Evolutionary conservation across 2,888 invertebrate genomes (phyloP).

Genomic region (Bellardia bayeri): DNA sequence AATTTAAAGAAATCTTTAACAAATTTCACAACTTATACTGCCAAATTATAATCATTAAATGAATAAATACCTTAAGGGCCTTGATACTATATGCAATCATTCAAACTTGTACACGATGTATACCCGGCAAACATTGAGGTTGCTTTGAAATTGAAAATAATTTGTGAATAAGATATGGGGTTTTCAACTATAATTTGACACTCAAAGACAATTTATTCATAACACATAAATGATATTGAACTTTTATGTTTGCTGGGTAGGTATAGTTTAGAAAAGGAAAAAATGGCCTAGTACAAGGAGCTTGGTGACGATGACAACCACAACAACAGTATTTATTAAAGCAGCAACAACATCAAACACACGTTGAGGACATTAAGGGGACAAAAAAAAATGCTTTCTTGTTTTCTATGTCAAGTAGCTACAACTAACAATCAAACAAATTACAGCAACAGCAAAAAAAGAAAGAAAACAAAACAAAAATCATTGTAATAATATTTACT

Average conservation of each 20-base stretch:
- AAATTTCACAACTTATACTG: background rate
- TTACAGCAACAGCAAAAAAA: background rate
- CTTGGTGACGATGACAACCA: constrained; percentile 37
- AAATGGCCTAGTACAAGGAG: constrained; percentile 12
- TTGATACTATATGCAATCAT: background rate
- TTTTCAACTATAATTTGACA: too few species aligned
- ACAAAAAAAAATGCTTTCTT: constrained; percentile 15
- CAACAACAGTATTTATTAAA: constrained; percentile 9
- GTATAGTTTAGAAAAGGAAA: background rate
- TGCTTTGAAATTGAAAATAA: too few species aligned
- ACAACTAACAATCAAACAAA: constrained; percentile 29
- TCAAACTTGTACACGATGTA: background rate
- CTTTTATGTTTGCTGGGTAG: too few species aligned
- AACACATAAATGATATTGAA: too few species aligned
- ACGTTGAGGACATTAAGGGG: constrained; percentile 51
- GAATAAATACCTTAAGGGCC: constrained; percentile 32
- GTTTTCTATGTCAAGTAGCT: constrained; percentile 19
- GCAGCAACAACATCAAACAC: constrained; percentile 27
- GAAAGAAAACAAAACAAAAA: background rate
- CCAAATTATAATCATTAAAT: background rate
- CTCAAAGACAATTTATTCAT: too few species aligned
- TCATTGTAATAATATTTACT: constrained; percentile 22
- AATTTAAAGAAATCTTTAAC: background rate
- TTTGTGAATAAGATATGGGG: too few species aligned
- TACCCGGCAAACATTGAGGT: too few species aligned